These are phyloP conservation scores for Myotis lucifugus DNA, from an alignment of 2,113 vertebrate species.

Conservation along the genomic window DNA sequence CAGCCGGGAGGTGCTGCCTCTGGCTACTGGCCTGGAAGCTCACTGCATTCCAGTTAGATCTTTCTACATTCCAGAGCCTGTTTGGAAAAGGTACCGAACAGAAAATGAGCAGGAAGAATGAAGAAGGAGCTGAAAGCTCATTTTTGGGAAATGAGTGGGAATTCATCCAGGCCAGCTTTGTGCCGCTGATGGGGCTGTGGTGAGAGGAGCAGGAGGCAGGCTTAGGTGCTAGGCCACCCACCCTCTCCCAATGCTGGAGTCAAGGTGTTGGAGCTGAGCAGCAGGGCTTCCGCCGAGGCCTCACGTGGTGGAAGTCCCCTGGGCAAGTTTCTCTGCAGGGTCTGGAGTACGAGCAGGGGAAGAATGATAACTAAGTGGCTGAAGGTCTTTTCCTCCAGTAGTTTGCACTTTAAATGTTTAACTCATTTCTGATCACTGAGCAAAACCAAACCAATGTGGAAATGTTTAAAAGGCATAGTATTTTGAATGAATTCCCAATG, in stretches of 20 bases:
- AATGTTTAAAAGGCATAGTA: background rate
- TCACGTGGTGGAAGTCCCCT: fast-evolving
- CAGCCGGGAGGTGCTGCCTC: constrained; percentile 46
- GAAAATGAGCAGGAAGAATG: fast-evolving
- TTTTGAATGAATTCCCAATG: background rate
- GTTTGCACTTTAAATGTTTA: no score
- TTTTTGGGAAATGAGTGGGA: fast-evolving
- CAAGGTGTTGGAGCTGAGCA: background rate
- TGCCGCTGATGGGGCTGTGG: background rate
- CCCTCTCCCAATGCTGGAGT: background rate
- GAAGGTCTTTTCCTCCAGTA: background rate
- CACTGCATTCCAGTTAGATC: background rate
- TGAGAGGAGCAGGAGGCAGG: background rate
- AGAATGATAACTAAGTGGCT: background rate
- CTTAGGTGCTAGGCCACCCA: background rate
- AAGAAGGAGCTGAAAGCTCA: background rate
- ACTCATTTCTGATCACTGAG: background rate
- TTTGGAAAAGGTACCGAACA: background rate
- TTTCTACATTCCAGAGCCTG: background rate
- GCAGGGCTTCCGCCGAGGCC: background rate
- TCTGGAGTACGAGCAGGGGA: background rate
- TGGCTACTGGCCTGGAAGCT: constrained; percentile 43
- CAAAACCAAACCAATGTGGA: background rate
- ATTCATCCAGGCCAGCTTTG: background rate
- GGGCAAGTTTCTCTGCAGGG: background rate